Evolutionary conservation across 2,797 vertebrate species (phyloP), one percentile per base, ranked within the genome.

Genomic region (Ambastaia sidthimunki): DNA sequence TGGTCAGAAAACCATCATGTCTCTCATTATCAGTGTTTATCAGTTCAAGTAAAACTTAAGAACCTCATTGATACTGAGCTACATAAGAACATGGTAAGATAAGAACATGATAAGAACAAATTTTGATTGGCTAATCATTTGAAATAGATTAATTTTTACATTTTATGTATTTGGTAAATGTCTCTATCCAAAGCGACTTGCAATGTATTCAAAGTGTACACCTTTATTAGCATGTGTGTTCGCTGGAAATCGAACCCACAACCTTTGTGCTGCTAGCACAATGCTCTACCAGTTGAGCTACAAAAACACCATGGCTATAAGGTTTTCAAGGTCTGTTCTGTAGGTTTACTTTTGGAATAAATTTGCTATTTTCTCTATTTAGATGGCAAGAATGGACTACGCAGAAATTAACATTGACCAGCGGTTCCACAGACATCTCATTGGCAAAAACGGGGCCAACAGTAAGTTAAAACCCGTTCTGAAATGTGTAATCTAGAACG

Each of bases 311-410:
- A 28, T 28, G 13, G 13, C 10, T 25, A 4, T 31, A 31, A 71
- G 4, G 21, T 60, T 48, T 47, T 7, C 10, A 16, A n/a, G 1
- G 7, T 69, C 21, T 47, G 13, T 5, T 60, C 9, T 50, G n/a
- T 2, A 21, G 13, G 7, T 21, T 31, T 31, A 4, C 52, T 78
- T 52, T 23, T 25, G 31, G 1, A 54, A 71, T 50, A 71, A 70
- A 23, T 41, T 25, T 37, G 52, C 2, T 41, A 13, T 73, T 80
- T 11, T 5, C 71, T 80, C 21, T 37, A 37, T 83, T 21, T 82
- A 95, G 95, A 90, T 95, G 83, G 90, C 90, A 55, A 92, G 91
- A 87, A 95, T 95, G 94, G 93, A 96, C 89, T 95, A 93, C 89
- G 92, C 93, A 0, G 94, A 96, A 78, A 91, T 95, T 81, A 93